Evolutionary conservation across 2,888 invertebrate genomes (phyloP), one percentile per base, ranked within the genome.

Genomic region (Phoronis australis): DNA sequence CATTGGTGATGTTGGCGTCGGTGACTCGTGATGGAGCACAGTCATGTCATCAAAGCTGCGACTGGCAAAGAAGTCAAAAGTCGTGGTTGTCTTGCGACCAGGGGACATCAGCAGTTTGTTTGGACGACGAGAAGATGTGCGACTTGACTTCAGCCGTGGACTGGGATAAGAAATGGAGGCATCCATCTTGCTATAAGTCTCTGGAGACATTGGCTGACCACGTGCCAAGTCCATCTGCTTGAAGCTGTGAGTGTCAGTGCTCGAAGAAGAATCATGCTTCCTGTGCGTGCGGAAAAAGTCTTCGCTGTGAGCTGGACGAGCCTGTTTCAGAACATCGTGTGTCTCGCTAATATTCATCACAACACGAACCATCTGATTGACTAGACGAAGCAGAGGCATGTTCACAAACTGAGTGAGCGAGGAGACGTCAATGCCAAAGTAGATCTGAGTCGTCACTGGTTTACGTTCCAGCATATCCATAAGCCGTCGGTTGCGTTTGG

Each of bases 351-450:
- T 92, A 75, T 94, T 95, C 78, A 93, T 92, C 78, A 94, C 93
- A 93, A 96, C 94, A 69, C 92, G 94, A 67, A 89, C 90, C 69
- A 96, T 94, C 80, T 96, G 96, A 79, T 96, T 94, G 51, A 95
- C 81, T 45, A 96, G 82, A 45, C 96, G 81, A 41, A 96, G 79
- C 35, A 96, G 79, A 0, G 95, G 94, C 94, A 96, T 94, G 77
- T 96, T 96, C 1, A 96, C 92, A 81, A 94, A 89, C 73, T 95
- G 95, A 42, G 90, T 90, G 64, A 96, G 91, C 4, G 71, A 89
- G 47, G 90, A 83, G 61, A 92, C 86, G 71, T 90, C 88, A 52
- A 90, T 80, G 67, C 88, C 90, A 71, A 94, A 89, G 77, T 94
- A 92, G 50, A 94, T 84, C 68, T 91, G 87, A 0, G 93, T 90